A percentile compares a stretch with the other conserved stretches of the same genome.
Conservation (phyloP, 2,113 vertebrate species). For the Solea senegalensis region DNA sequence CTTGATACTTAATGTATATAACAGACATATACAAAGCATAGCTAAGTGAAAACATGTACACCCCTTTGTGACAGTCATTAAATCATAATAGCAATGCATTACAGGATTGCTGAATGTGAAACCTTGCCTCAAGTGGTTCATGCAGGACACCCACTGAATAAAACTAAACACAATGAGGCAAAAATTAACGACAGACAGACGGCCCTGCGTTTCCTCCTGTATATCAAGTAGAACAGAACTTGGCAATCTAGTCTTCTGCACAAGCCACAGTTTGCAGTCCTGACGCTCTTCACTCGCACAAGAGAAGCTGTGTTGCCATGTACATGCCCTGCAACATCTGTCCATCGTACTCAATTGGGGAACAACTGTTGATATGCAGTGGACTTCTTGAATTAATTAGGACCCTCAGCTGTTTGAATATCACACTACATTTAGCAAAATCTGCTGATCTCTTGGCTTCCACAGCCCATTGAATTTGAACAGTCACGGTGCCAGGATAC, state of each 20-base stretch:
- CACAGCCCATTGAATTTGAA: conserved; percentile 17
- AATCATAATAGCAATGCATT: not conserved
- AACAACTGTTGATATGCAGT: not conserved
- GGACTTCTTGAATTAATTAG: conserved; percentile 9
- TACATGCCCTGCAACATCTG: conserved; percentile 1
- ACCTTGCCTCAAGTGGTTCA: not conserved
- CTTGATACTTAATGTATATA: not conserved
- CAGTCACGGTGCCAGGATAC: conserved; percentile 24
- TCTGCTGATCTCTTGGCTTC: conserved; percentile 30
- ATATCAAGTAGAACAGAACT: conserved; percentile 5
- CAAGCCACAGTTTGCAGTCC: conserved; percentile 35
- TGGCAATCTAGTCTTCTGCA: conserved; percentile 41
- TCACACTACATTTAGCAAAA: not conserved
- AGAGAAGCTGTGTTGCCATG: conserved; percentile 1
- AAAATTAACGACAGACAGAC: too few relatives aligned
- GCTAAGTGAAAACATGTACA: not conserved
- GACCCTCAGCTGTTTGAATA: conserved; percentile 13
- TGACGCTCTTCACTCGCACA: conserved; percentile 44
- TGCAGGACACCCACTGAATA: not conserved
- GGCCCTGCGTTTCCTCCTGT: conserved; percentile 17
- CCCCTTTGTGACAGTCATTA: not conserved
- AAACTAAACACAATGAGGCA: too few relatives aligned
- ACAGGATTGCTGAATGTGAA: not conserved
- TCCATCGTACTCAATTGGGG: not conserved
- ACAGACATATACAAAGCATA: not conserved